Conservation (phyloP, 2,113 vertebrate genomes). For the Delphinus delphis region DNA sequence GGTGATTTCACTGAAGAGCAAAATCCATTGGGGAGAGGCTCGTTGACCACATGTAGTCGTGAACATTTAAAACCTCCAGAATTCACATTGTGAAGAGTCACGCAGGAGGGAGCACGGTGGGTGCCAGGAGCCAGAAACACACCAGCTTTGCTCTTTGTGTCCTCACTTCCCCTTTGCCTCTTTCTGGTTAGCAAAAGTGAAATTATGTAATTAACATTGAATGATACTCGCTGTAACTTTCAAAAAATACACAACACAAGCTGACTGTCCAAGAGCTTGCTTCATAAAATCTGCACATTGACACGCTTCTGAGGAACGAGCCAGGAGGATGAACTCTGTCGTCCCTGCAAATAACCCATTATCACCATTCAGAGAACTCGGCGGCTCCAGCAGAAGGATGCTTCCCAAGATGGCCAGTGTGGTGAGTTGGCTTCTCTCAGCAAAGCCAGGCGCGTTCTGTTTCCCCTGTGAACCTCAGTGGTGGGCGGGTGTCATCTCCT, state of each 20-base stretch:
- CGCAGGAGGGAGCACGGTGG: fast-evolving
- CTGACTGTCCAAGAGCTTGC: fast-evolving
- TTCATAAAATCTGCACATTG: fast-evolving
- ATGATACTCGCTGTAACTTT: no score
- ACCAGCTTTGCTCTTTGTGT: neutral
- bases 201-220: neutral
- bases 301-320: fast-evolving
- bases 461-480: fast-evolving
- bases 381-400: fast-evolving
- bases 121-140: fast-evolving
- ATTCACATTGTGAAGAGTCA: fast-evolving
- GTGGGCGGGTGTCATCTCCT: neutral
- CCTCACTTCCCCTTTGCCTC: neutral
- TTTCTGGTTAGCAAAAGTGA: neutral
- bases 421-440: constrained; percentile 82
- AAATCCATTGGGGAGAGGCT: neutral
- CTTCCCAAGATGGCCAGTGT: fast-evolving
- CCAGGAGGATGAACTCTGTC: fast-evolving
- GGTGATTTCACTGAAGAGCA: neutral
- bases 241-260: fast-evolving
- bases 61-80: neutral
- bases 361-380: fast-evolving
- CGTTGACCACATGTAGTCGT: fast-evolving
- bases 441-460: constrained; percentile 83
- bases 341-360: fast-evolving